Conservation (phyloP, 1,140 invertebrate species). For the Sitophilus oryzae region DNA sequence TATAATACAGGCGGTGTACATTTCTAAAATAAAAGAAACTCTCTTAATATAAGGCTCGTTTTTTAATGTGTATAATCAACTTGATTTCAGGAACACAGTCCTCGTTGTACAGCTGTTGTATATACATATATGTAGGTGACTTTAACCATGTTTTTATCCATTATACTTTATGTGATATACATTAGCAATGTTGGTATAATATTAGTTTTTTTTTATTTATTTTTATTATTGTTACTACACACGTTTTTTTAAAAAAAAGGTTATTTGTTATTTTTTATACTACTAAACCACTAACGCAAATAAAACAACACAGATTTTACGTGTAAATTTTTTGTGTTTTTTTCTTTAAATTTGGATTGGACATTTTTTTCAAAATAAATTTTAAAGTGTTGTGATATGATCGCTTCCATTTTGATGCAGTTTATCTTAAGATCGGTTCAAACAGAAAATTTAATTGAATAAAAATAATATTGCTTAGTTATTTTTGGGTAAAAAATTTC, state of each 20-base stretch:
- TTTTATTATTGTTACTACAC: not conserved
- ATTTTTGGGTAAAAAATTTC: too few species aligned
- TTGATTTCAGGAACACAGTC: constrained; percentile 16
- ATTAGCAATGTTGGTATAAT: constrained; percentile 40
- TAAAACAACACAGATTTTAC: not conserved
- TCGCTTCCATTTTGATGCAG: not conserved
- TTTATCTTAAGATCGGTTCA: not conserved
- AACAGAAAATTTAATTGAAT: not conserved
- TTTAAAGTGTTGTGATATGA: too few species aligned
- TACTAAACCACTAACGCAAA: not conserved
- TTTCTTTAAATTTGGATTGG: too few species aligned
- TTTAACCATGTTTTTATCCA: constrained; percentile 22
- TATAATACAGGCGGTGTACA: too few species aligned
- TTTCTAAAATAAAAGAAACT: constrained; percentile 12
- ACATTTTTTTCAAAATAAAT: too few species aligned
- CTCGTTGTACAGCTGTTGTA: constrained; percentile 21
- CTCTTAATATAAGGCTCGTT: constrained; percentile 21
- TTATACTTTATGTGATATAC: constrained; percentile 35
- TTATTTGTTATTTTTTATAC: not conserved
- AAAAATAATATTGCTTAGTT: constrained; percentile 1
- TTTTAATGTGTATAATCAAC: constrained; percentile 26
- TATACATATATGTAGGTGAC: constrained; percentile 32
- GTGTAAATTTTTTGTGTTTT: too few species aligned
- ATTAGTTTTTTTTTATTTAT: too few species aligned
- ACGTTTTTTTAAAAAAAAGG: not conserved